Base-by-base conservation (phyloP, 1,140 invertebrate genomes). In the Drosophila obscura region DNA sequence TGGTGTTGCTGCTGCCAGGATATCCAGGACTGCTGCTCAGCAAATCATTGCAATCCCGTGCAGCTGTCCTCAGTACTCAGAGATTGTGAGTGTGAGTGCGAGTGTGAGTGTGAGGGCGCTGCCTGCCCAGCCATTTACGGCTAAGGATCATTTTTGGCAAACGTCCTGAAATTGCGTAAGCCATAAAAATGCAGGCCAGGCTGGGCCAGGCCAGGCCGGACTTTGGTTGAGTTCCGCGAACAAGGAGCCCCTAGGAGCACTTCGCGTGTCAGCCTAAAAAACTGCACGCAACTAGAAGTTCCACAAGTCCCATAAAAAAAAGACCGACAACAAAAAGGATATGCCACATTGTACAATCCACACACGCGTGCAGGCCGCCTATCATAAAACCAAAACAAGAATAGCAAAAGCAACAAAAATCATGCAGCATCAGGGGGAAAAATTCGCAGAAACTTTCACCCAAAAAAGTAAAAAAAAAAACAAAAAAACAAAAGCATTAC, bases 271-370 rank as follows among this genome's bases (percentile, higher is more conserved):
- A 76, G 55, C 57, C 88, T 88, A 88, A 90, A 90, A 90, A 83
- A 84, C 79, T 80, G 78, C 78, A 90, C 85, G 75, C 84, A 90
- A 90, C 85, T 89, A 80, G 84, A 90, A 83, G 84, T 79, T 79
- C 45, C 73, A 79, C 44, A 69, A 46, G 44, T 62, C 45, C 35
- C 35, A 52, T 52, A 75, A 77, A 63, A 58, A 58, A 50, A 74
- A 63, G 56, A 49, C 55, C 46, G 35, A 56, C 19, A 26, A 64
- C 52, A 61, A 64, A 73, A 63, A 66, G 62, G 53, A 68, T 64
- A 62, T 56, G 39, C 5, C 5, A 39, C 26, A 7, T 28, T 7
- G 5, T 7, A 8, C 22, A n/a, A n/a, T 62, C 57, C 72, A 74
- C 72, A 19, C 19, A 60, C 69, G 72, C 35, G 35, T 39, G 35